A percentile compares a stretch with the other conserved stretches of the same genome.
Conservation (phyloP, 30 jellyfish, hydroid and myxozoan species). For the Sanderia malayensis region DNA sequence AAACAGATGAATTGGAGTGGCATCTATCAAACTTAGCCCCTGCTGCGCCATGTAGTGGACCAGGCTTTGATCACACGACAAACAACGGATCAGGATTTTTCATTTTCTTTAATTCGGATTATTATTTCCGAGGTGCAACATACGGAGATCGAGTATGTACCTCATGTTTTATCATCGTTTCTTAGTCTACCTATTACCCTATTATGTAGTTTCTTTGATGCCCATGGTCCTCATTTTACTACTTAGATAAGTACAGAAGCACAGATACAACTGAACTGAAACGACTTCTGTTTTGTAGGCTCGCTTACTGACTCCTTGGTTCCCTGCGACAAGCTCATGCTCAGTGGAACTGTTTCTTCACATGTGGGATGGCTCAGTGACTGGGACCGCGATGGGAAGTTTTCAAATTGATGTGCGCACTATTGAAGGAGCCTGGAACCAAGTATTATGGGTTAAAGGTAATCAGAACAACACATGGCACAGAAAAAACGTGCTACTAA, state of each 20-base stretch:
- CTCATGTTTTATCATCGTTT: no score
- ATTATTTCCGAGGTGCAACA: background rate
- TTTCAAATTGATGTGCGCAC: slow-evolving; percentile 53
- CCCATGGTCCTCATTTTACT: no score
- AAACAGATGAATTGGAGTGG: slow-evolving; percentile 47
- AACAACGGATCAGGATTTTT: slow-evolving; percentile 24
- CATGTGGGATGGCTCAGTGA: slow-evolving; percentile 35
- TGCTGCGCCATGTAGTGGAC: slow-evolving; percentile 21
- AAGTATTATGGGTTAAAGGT: slow-evolving; percentile 44
- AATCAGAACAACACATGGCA: slow-evolving; percentile 31
- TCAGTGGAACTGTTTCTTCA: slow-evolving; percentile 19
- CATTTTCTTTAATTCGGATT: slow-evolving; percentile 23
- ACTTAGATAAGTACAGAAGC: no score
- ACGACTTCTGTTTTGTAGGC: slow-evolving; percentile 30
- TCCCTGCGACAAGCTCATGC: slow-evolving; percentile 42
- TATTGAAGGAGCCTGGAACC: slow-evolving; percentile 35
- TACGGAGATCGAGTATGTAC: slow-evolving; percentile 46
- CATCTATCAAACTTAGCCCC: background rate
- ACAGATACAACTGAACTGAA: no score
- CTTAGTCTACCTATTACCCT: no score
- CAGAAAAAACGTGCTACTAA: slow-evolving; percentile 10
- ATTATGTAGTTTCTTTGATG: no score
- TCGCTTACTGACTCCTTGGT: slow-evolving; percentile 50
- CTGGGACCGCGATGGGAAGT: slow-evolving; percentile 38
- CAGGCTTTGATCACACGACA: slow-evolving; percentile 40